phyloP scores from a whole-genome alignment of 2,888 invertebrate species.

The Lithodes maja region DNA sequence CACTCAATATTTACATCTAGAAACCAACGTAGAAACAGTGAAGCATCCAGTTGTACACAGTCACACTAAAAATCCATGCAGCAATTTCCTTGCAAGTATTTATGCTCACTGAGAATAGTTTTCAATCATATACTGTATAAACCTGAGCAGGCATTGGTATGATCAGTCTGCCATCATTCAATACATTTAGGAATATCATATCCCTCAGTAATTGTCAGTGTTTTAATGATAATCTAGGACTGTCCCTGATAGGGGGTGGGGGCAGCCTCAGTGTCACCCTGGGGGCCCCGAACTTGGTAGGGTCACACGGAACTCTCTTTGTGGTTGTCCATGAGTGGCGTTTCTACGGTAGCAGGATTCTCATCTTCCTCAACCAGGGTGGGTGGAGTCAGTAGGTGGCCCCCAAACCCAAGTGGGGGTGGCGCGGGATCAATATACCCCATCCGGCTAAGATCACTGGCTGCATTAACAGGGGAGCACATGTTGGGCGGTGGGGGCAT shows the following conservation, averaged over 20 bases:
- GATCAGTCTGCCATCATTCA: conserved; percentile 5
- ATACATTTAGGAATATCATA: not conserved
- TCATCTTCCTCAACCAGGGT: conserved; percentile 51
- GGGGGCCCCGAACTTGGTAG: not conserved
- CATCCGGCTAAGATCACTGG: conserved; percentile 15
- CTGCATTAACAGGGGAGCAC: conserved; percentile 10
- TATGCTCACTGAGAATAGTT: not conserved
- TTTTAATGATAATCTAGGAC: not conserved
- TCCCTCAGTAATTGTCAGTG: not conserved
- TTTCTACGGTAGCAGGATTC: conserved; percentile 40
- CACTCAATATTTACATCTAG: too few species aligned
- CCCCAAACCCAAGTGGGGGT: conserved; percentile 42
- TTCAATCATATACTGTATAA: not conserved
- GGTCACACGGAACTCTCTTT: conserved; percentile 63
- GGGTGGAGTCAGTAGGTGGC: conserved; percentile 41
- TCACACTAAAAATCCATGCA: not conserved
- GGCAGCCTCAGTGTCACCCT: not conserved
- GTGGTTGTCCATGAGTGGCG: conserved; percentile 57
- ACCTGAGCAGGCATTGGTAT: not conserved
- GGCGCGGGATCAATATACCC: conserved; percentile 41
- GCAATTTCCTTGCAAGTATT: not conserved
- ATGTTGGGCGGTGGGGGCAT: conserved; percentile 27
- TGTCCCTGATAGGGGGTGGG: not conserved
- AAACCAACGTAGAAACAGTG: not conserved
- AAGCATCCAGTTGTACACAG: not conserved